phyloP scores from a whole-genome alignment of 1,140 invertebrate genomes.

The Anastrepha ludens region DNA sequence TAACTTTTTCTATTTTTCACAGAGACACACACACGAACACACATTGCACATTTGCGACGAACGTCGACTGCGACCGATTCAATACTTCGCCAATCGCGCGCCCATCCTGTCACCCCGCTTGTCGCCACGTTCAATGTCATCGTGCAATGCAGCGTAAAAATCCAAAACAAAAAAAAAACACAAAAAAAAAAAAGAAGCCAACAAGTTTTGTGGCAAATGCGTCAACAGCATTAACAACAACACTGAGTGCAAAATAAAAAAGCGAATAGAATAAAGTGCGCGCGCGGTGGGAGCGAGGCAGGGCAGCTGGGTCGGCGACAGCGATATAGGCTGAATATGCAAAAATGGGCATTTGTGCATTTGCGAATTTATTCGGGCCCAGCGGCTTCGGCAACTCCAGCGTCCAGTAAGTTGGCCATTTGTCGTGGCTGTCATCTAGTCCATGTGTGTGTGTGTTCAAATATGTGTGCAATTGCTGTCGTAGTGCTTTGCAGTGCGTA shows the following conservation, averaged over 20 bases:
- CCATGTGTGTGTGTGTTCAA: slow-evolving; percentile 5
- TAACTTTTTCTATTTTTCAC: slow-evolving; percentile 52
- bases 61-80: slow-evolving; percentile 24
- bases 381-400: slow-evolving; percentile 1
- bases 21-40: slow-evolving; percentile 14
- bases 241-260: slow-evolving; percentile 47
- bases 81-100: not conserved
- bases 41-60: slow-evolving; percentile 11
- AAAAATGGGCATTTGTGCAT: slow-evolving; percentile 10
- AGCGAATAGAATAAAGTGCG: slow-evolving; percentile 13
- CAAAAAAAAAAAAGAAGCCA: not conserved
- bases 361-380: not conserved
- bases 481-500: slow-evolving; percentile 48
- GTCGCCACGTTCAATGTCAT: slow-evolving; percentile 56
- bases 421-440: not conserved
- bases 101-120: not conserved
- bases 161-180: not conserved
- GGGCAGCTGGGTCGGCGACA: not conserved
- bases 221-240: slow-evolving; percentile 48
- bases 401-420: slow-evolving; percentile 6
- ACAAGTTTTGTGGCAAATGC: slow-evolving; percentile 50
- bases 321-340: slow-evolving; percentile 6
- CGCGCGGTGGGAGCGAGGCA: not conserved
- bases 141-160: slow-evolving; percentile 49
- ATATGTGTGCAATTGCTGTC: slow-evolving; percentile 13